Conservation (phyloP, 2,113 vertebrate species). For the Proteles cristata region DNA sequence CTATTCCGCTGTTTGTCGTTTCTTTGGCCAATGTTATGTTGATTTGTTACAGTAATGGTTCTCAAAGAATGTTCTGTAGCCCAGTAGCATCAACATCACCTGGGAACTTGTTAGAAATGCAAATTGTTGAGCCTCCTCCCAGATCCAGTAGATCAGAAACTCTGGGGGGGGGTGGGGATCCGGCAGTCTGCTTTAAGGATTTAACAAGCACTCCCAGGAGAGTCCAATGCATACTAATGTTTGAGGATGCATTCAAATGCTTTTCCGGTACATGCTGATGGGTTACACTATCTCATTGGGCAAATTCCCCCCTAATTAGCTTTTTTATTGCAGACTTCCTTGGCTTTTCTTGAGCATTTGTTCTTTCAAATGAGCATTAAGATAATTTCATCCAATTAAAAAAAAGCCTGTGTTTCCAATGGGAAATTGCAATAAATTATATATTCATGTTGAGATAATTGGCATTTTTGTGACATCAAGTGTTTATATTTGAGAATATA, state of each 20-base stretch:
- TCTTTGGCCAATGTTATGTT: neutral
- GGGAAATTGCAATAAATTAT: neutral
- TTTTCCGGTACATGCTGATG: neutral
- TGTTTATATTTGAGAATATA: constrained; percentile 12
- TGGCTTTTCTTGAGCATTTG: neutral
- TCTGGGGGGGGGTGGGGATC: neutral
- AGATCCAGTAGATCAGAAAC: neutral
- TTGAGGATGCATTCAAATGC: neutral
- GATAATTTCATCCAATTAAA: constrained; percentile 15
- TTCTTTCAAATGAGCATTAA: constrained; percentile 21
- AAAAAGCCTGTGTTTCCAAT: neutral
- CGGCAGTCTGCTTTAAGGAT: neutral
- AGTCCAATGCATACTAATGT: neutral
- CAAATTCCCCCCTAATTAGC: neutral
- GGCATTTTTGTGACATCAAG: neutral
- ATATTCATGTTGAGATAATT: constrained; percentile 28
- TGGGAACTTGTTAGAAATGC: neutral
- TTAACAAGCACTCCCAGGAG: neutral
- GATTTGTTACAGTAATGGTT: neutral
- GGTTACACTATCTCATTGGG: neutral
- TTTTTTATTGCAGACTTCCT: neutral
- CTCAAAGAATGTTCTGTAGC: neutral
- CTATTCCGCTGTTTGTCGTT: neutral
- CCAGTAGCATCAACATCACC: too few species aligned
- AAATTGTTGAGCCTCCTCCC: neutral